Evolutionary conservation across 2,888 invertebrate genomes (phyloP).

Genomic region (Nysson spinosus): DNA sequence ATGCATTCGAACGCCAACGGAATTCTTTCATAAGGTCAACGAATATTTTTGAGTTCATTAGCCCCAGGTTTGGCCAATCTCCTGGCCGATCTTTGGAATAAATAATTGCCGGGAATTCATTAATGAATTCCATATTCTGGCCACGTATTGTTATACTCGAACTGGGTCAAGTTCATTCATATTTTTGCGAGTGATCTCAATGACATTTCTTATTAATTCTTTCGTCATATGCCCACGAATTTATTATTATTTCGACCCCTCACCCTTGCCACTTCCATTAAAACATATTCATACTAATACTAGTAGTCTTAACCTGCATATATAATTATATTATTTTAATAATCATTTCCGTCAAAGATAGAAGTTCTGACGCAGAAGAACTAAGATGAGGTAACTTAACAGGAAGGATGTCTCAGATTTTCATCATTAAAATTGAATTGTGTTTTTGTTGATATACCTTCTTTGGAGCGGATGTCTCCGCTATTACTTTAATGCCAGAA

Average conservation of each 20-base stretch:
- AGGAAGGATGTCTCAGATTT: slow-evolving; percentile 31
- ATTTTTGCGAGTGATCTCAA: slow-evolving; percentile 43
- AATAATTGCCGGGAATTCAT: slow-evolving; percentile 14
- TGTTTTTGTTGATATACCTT: slow-evolving; percentile 14
- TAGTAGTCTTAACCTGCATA: no score
- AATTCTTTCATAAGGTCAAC: no score
- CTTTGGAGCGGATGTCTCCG: slow-evolving; percentile 24
- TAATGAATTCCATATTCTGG: slow-evolving; percentile 35
- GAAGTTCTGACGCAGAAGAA: no score
- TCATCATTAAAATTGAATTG: slow-evolving; percentile 26
- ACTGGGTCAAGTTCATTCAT: slow-evolving; percentile 54
- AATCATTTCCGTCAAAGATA: background rate
- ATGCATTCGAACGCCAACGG: no score
- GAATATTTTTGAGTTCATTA: background rate
- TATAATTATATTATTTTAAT: no score
- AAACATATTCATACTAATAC: no score
- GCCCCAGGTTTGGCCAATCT: slow-evolving; percentile 8
- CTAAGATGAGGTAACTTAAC: slow-evolving; percentile 1
- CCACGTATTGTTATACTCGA: slow-evolving; percentile 42
- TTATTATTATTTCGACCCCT: no score
- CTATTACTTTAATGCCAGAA: slow-evolving; percentile 28
- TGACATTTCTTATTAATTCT: slow-evolving; percentile 25
- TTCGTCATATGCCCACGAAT: slow-evolving; percentile 5
- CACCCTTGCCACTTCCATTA: no score
- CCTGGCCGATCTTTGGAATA: slow-evolving; percentile 12